A percentile compares a stretch with the other conserved stretches of the same genome.
phyloP scores from a whole-genome alignment of 1,140 invertebrate genomes.

The Oryzaephilus surinamensis region DNA sequence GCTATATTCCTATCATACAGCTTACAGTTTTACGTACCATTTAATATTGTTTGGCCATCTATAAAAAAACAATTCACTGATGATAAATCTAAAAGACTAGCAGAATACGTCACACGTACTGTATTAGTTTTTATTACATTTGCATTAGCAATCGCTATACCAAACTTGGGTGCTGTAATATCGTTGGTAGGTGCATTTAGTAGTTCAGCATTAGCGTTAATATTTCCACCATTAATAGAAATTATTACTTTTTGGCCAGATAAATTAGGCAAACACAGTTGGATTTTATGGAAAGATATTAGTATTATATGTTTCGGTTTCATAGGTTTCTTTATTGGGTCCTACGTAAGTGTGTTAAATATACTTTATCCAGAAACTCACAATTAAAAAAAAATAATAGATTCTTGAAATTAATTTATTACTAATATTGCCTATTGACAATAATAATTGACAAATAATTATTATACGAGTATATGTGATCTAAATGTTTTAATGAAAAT shows the following conservation, averaged over 20 bases:
- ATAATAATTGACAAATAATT: too few relatives aligned
- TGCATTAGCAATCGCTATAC: constrained; percentile 71
- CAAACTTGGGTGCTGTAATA: constrained; percentile 80
- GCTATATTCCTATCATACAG: constrained; percentile 82
- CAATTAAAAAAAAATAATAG: constrained; percentile 2
- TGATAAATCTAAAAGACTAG: constrained; percentile 44
- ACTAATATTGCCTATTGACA: too few relatives aligned
- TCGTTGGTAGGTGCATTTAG: constrained; percentile 84
- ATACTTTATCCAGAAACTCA: constrained; percentile 39
- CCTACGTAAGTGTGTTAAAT: constrained; percentile 63
- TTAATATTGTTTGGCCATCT: constrained; percentile 77
- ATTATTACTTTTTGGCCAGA: constrained; percentile 68
- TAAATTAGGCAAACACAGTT: constrained; percentile 47
- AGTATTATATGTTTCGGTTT: constrained; percentile 62
- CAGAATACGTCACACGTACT: constrained; percentile 58
- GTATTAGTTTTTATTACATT: constrained; percentile 68
- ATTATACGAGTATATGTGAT: too few relatives aligned
- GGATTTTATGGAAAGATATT: constrained; percentile 60
- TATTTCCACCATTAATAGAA: constrained; percentile 85
- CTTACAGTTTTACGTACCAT: constrained; percentile 86
- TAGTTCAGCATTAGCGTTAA: constrained; percentile 77
- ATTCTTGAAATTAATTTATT: too few relatives aligned
- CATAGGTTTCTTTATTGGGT: constrained; percentile 65
- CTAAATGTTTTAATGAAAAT: too few relatives aligned
- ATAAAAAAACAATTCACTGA: constrained; percentile 50